phyloP scores from a whole-genome alignment of 2,113 vertebrate species.

The Fregata magnificens region DNA sequence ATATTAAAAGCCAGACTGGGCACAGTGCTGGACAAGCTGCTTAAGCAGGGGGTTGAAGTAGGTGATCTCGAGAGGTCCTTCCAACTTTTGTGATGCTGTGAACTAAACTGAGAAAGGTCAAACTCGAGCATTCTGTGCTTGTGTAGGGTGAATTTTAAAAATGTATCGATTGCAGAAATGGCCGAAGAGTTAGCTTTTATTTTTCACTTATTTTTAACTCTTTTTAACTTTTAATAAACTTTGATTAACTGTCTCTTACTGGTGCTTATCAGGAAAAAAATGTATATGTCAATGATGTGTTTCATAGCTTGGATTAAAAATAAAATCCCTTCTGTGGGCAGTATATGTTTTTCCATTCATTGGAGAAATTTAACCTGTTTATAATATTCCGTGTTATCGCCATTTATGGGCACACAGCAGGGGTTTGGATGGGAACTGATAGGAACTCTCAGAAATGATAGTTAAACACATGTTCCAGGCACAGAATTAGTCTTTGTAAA shows the following conservation, averaged over 20 bases:
- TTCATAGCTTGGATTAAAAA: neutral
- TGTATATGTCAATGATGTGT: neutral
- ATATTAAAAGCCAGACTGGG: neutral
- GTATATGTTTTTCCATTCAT: rapidly evolving
- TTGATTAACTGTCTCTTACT: neutral
- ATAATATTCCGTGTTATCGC: neutral
- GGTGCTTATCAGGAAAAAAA: neutral
- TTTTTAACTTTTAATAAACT: neutral
- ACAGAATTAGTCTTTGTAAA: neutral
- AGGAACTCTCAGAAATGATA: neutral
- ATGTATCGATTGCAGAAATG: neutral
- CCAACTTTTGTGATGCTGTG: neutral
- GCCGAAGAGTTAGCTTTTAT: neutral
- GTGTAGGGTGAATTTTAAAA: neutral
- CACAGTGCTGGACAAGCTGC: neutral
- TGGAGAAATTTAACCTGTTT: neutral
- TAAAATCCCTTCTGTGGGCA: neutral
- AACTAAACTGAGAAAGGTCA: neutral
- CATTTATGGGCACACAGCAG: neutral
- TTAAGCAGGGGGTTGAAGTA: neutral
- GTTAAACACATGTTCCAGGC: neutral
- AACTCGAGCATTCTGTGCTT: rapidly evolving
- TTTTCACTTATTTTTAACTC: neutral
- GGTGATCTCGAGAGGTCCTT: neutral
- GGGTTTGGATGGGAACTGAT: neutral